Conservation (phyloP, 2,888 invertebrate species). For the Lycophotia porphyrea region DNA sequence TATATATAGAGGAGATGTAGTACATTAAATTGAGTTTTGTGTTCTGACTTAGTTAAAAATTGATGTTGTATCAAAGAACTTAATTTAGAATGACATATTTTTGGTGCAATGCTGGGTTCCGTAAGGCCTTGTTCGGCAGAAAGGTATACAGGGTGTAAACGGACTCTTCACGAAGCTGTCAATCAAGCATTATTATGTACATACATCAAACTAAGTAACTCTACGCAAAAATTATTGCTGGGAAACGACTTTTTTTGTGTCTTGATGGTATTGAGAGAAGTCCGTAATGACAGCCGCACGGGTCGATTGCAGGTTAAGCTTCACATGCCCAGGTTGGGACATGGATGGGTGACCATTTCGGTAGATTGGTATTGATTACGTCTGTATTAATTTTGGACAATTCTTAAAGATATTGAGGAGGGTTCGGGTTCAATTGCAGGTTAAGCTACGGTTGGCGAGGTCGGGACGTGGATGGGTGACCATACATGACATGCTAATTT, state of each 20-base stretch:
- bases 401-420: background rate
- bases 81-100: background rate
- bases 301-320: background rate
- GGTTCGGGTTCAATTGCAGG: background rate
- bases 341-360: background rate
- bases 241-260: too few relatives aligned
- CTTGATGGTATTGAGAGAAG: too few relatives aligned
- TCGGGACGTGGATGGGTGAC: background rate
- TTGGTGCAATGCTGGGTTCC: slow-evolving; percentile 12
- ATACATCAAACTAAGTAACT: too few relatives aligned
- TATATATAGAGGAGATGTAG: slow-evolving; percentile 3
- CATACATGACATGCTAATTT: background rate
- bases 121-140: background rate
- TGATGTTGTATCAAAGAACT: background rate
- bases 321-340: background rate
- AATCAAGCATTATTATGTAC: too few relatives aligned
- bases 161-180: too few relatives aligned
- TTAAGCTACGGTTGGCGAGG: background rate
- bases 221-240: too few relatives aligned
- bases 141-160: too few relatives aligned
- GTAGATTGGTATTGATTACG: background rate
- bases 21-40: slow-evolving; percentile 14
- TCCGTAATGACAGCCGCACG: too few relatives aligned
- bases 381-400: background rate
- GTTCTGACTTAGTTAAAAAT: slow-evolving; percentile 7